A percentile compares a stretch with the other conserved stretches of the same genome.
Conservation (phyloP, 2,113 vertebrate genomes). For the Chaetops frenatus region DNA sequence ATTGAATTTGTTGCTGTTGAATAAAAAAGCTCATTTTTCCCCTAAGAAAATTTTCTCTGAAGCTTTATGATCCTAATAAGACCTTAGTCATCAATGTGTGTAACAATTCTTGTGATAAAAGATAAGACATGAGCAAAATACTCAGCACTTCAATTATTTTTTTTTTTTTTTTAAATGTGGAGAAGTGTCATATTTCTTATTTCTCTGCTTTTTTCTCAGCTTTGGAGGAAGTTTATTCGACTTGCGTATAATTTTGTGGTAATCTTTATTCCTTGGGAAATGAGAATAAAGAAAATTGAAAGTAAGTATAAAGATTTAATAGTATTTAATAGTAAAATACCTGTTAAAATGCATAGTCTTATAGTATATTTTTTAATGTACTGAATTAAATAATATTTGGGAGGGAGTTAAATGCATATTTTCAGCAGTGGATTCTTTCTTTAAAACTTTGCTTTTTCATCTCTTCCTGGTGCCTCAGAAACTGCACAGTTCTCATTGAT, state of each 20-base stretch:
- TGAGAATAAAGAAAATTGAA: conserved; percentile 98
- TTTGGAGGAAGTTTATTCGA: conserved; percentile 87
- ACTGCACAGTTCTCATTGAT: neutral
- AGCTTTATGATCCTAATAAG: neutral
- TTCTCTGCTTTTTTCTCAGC: conserved; percentile 64
- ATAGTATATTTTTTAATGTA: neutral
- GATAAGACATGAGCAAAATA: neutral
- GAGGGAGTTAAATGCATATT: neutral
- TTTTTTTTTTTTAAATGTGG: neutral
- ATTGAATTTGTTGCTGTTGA: neutral
- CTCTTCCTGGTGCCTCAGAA: neutral
- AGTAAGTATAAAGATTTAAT: conserved; percentile 76
- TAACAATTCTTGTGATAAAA: neutral
- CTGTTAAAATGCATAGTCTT: neutral
- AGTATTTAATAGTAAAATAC: neutral
- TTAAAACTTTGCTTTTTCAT: neutral
- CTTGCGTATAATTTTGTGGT: conserved; percentile 88
- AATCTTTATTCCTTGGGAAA: conserved; percentile 95
- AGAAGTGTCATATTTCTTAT: neutral
- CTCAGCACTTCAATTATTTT: neutral
- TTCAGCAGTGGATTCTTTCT: neutral
- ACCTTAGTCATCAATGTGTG: neutral
- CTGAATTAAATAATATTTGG: neutral
- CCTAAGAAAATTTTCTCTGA: neutral
- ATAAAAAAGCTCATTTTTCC: neutral